phyloP scores from a whole-genome alignment of 1,140 invertebrate species.

The Tenebrio molitor region DNA sequence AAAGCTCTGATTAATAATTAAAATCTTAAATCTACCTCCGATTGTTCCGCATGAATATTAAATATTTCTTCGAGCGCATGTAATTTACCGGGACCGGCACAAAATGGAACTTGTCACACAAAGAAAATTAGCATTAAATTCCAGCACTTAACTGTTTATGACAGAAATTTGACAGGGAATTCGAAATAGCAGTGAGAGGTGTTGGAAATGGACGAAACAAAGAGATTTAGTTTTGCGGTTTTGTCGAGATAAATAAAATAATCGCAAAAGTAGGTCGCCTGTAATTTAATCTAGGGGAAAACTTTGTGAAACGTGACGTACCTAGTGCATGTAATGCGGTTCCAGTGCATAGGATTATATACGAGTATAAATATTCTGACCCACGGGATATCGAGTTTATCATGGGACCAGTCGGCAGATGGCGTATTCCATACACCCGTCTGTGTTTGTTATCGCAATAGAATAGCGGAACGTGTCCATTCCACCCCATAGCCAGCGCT shows the following conservation, averaged over 20 bases:
- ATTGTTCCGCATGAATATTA: slow-evolving; percentile 33
- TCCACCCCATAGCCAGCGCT: slow-evolving; percentile 13
- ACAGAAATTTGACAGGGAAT: slow-evolving; percentile 3
- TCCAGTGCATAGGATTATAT: slow-evolving; percentile 38
- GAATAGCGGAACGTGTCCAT: slow-evolving; percentile 32
- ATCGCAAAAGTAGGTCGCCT: slow-evolving; percentile 12
- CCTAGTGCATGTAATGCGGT: slow-evolving; percentile 45
- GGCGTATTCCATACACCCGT: neutral
- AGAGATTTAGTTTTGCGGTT: neutral
- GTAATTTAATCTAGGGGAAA: slow-evolving; percentile 42
- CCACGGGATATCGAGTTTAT: slow-evolving; percentile 23
- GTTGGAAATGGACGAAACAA: neutral
- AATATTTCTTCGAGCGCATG: neutral
- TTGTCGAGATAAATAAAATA: too few relatives aligned
- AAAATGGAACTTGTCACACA: slow-evolving; percentile 5
- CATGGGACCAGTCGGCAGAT: slow-evolving; percentile 21
- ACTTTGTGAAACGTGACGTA: slow-evolving; percentile 46
- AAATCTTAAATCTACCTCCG: slow-evolving; percentile 14
- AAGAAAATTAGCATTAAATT: slow-evolving; percentile 2
- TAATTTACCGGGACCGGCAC: neutral
- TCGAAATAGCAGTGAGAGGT: neutral
- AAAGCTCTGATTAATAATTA: slow-evolving; percentile 27
- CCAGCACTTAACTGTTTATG: neutral
- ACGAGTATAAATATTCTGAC: slow-evolving; percentile 39
- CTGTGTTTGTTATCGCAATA: slow-evolving; percentile 28